Conservation (phyloP, 2,797 vertebrate species). For the Macroramphosus scolopax region DNA sequence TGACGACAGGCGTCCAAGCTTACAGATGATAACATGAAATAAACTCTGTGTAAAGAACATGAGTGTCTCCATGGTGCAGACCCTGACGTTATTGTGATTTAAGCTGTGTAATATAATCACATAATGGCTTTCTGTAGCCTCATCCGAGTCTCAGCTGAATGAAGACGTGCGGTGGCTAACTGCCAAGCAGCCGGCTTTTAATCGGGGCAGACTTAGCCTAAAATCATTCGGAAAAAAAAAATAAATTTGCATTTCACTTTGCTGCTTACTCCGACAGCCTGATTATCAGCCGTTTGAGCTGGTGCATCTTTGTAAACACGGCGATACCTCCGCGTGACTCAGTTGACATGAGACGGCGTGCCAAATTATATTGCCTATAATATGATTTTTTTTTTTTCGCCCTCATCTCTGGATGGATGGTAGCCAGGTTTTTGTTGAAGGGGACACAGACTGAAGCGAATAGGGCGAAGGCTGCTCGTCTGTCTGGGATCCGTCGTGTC, state of each 20-base stretch:
- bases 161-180: conserved; percentile 51
- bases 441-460: conserved; percentile 2
- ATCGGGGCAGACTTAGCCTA: conserved; percentile 58
- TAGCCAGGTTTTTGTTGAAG: conserved; percentile 5
- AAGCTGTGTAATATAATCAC: conserved; percentile 32
- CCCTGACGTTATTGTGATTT: conserved; percentile 20
- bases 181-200: conserved; percentile 64
- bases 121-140: conserved; percentile 44
- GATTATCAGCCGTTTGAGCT: conserved; percentile 40
- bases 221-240: too few species aligned
- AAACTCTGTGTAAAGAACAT: neutral
- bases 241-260: conserved; percentile 61
- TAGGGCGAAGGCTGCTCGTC: conserved; percentile 11
- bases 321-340: conserved; percentile 40
- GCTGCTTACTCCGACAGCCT: conserved; percentile 50
- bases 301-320: conserved; percentile 46
- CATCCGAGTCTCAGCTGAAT: conserved; percentile 40
- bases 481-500: conserved; percentile 30
- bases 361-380: conserved; percentile 25
- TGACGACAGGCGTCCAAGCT: neutral
- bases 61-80: conserved; percentile 7
- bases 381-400: conserved; percentile 27
- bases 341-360: conserved; percentile 32
- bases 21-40: neutral
- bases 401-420: conserved; percentile 23